Evolutionary conservation across 2,888 invertebrate species (phyloP), one percentile per base, ranked within the genome.

Genomic region (Pemphredon lugubris): DNA sequence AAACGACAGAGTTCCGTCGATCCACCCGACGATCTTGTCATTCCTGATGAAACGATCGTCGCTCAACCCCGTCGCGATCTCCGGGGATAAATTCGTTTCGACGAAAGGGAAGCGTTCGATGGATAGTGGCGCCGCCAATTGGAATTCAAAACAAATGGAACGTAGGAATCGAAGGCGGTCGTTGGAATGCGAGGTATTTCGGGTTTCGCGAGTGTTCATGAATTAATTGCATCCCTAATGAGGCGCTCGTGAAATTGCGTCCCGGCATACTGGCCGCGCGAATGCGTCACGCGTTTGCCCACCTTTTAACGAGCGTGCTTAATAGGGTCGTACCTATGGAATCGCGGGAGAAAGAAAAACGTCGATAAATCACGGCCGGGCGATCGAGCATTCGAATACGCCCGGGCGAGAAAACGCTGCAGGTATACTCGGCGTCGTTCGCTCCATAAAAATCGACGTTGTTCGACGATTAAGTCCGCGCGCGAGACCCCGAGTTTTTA

Each of bases 171-270:
- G 34, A 42, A 21, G 21, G 23, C 45, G 34, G 47, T 26, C 26
- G 0, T 13, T 48, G 65, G 48, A 59, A 57, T 65, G 68, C 65
- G 26, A 16, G 58, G 66, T 48, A 69, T 73, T 76, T 71, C 45
- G 59, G 55, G 50, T 75, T 70, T 73, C 66, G 60, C 58, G 39
- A 44, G 21, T 59, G 59, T 48, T 55, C 42, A 64, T 72, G 72
- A 83, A 83, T 85, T 83, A 84, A 83, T 84, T 77, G 70, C 74
- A 65, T 65, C 75, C 71, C 81, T 84, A 86, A 85, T 82, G 82
- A 84, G 81, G 70, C 59, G 66, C 75, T 77, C 67, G 75, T 61
- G 73, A 77, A 73, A 75, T 74, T 61, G 66, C 79, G 75, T 75
- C 67, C 73, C 70, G 75, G 67, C 51, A 64, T 67, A 79, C 76